Percentiles rank a stretch among this genome's conserved stretches.
Evolutionary conservation across 1,140 invertebrate species (phyloP).

Genomic region (Anastrepha obliqua): DNA sequence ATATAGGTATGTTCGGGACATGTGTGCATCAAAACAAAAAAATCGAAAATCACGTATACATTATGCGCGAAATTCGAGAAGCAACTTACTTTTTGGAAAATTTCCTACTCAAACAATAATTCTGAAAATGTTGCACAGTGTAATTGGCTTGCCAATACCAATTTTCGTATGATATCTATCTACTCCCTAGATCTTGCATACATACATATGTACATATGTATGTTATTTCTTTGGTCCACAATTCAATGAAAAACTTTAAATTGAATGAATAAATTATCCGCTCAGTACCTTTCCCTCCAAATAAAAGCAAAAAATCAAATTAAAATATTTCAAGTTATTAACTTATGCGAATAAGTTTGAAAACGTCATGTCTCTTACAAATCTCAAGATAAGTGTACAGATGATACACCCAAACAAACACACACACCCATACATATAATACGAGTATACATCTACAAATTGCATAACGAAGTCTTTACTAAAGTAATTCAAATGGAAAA

Average conservation of each 20-base stretch:
- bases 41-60: no score
- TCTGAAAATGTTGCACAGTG: no score
- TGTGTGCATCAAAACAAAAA: no score
- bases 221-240: not conserved
- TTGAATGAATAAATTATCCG: slow-evolving; percentile 6
- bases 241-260: slow-evolving; percentile 23
- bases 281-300: not conserved
- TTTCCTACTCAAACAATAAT: no score
- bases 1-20: no score
- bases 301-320: not conserved
- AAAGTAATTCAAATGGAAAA: slow-evolving; percentile 51
- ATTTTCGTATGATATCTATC: no score
- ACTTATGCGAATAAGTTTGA: slow-evolving; percentile 15
- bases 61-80: no score
- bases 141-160: no score
- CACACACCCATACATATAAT: not conserved
- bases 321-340: slow-evolving; percentile 48
- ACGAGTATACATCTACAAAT: not conserved
- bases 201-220: no score
- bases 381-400: not conserved
- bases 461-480: slow-evolving; percentile 4
- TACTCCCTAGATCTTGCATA: no score
- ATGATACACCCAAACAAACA: not conserved
- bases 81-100: no score
- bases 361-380: not conserved